Conservation (phyloP, 2,797 vertebrate genomes). For the Melanitta fusca region DNA sequence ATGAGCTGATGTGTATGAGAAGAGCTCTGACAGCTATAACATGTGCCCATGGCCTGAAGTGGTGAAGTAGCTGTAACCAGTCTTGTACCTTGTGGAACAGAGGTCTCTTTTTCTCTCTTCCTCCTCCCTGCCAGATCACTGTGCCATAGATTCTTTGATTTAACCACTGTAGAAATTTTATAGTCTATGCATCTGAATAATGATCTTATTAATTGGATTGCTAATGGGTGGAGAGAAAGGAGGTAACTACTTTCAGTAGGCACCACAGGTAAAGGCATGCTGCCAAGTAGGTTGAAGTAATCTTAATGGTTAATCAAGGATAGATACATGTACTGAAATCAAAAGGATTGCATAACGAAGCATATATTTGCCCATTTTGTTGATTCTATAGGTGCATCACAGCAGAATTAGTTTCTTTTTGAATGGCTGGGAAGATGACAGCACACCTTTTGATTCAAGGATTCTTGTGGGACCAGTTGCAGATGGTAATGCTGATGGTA, state of each 20-base stretch:
- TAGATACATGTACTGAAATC: background rate
- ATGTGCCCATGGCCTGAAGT: conserved; percentile 33
- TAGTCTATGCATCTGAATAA: background rate
- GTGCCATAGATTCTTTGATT: background rate
- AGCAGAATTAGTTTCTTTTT: conserved; percentile 88
- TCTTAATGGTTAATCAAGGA: background rate
- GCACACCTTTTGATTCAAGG: conserved; percentile 86
- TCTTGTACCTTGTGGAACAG: background rate
- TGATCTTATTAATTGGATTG: background rate
- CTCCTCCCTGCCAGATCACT: background rate
- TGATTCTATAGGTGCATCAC: conserved; percentile 84
- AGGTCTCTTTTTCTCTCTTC: background rate
- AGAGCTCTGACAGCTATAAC: conserved; percentile 39
- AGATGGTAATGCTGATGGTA: conserved; percentile 75
- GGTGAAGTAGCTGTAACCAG: conserved; percentile 27
- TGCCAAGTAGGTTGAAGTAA: background rate
- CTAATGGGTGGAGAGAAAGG: background rate
- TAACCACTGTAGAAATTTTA: background rate
- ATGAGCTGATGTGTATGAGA: conserved; percentile 35
- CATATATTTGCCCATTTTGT: background rate
- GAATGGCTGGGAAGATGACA: conserved; percentile 90
- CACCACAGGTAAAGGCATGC: fast-evolving
- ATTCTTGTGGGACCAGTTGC: conserved; percentile 78
- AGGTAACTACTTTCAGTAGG: background rate
- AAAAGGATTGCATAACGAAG: background rate